These are phyloP conservation scores for Hydrolagus colliei DNA, from an alignment of 2,797 vertebrate species.

Conservation along the genomic window DNA sequence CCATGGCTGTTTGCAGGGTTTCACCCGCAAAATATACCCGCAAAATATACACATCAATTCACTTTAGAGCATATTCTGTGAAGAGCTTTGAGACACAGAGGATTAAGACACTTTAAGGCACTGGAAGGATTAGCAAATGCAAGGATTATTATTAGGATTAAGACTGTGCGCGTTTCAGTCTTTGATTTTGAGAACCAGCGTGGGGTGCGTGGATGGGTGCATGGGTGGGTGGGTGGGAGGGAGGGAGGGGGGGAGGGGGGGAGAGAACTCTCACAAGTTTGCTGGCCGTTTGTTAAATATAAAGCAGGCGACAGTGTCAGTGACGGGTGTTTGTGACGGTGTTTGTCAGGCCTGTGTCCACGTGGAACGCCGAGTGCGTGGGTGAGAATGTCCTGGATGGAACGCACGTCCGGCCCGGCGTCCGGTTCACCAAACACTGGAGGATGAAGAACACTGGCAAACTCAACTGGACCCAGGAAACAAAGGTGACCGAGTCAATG, in stretches of 20 bases:
- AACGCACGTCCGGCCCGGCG: constrained; percentile 81
- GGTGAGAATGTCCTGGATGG: constrained; percentile 98
- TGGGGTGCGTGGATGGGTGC: too few species aligned
- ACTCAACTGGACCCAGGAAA: constrained; percentile 86
- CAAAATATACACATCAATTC: too few species aligned
- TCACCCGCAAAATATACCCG: too few species aligned
- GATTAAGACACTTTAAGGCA: too few species aligned
- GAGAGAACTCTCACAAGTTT: background rate
- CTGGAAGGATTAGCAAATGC: too few species aligned
- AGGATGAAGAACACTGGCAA: constrained; percentile 93
- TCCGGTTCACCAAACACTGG: constrained; percentile 97
- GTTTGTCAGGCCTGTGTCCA: constrained; percentile 75
- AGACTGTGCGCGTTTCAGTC: too few species aligned
- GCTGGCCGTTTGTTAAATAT: background rate
- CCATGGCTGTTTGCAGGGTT: too few species aligned
- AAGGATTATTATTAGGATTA: too few species aligned
- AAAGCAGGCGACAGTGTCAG: background rate
- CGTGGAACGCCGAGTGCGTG: constrained; percentile 88
- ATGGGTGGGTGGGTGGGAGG: constrained; percentile 83
- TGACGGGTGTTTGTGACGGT: constrained; percentile 33
- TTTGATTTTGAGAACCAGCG: too few species aligned
- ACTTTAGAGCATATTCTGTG: too few species aligned
- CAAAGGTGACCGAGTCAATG: constrained; percentile 78
- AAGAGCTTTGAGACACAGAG: too few species aligned
- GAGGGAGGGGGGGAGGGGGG: constrained; percentile 46